Evolutionary conservation across 2,113 vertebrate species (phyloP).

Genomic region (Propithecus coquereli): DNA sequence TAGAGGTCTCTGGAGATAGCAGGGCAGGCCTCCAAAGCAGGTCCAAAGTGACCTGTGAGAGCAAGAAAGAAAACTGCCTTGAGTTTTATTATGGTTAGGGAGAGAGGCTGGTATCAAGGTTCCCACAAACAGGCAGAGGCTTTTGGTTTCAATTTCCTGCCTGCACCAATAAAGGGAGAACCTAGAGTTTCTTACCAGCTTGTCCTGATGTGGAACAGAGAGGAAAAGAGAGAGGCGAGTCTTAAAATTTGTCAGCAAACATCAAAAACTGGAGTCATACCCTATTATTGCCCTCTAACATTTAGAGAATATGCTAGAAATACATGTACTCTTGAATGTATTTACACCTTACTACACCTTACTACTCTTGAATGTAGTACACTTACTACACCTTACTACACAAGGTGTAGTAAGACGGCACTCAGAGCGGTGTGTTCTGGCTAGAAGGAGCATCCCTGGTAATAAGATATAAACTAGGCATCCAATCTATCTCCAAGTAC

Average conservation of each 20-base stretch:
- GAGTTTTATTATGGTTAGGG: not conserved
- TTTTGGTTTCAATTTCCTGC: not conserved
- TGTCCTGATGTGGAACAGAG: not conserved
- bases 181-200: not conserved
- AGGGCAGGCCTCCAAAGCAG: not conserved
- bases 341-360: too few relatives aligned
- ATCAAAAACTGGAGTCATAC: not conserved
- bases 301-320: not conserved
- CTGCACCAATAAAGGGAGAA: not conserved
- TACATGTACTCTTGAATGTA: not conserved
- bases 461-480: fast-evolving
- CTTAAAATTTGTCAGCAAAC: not conserved
- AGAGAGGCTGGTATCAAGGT: fast-evolving
- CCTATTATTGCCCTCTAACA: not conserved
- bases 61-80: too few relatives aligned
- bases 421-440: not conserved
- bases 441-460: not conserved
- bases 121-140: fast-evolving
- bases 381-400: too few relatives aligned
- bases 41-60: not conserved
- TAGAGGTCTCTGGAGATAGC: not conserved
- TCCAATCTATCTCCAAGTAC: not conserved
- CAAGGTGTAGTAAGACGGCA: not conserved
- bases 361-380: too few relatives aligned
- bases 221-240: fast-evolving